Percentiles rank a stretch among this genome's conserved stretches.
These are phyloP conservation scores for Leptopterna dolabrata DNA, from an alignment of 2,888 invertebrate genomes.

Conservation along the genomic window DNA sequence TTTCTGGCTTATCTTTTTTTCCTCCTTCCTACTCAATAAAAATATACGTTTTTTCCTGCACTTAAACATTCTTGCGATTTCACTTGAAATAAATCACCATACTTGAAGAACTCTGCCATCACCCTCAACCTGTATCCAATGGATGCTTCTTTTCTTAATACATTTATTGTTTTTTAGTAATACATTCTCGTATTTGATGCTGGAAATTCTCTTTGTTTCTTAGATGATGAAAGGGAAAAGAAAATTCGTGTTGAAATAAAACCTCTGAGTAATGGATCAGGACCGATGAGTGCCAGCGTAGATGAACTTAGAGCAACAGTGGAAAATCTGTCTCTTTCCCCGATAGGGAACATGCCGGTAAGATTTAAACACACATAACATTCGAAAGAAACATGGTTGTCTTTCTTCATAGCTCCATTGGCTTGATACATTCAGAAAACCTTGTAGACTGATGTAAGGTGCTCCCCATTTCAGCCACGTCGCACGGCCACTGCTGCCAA, in stretches of 20 bases:
- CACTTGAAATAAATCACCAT: too few relatives aligned
- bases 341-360: constrained; percentile 75
- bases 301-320: constrained; percentile 93
- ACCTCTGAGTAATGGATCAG: constrained; percentile 89
- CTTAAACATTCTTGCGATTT: too few relatives aligned
- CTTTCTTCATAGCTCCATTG: background rate
- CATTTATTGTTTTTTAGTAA: too few relatives aligned
- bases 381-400: background rate
- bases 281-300: constrained; percentile 93
- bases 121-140: too few relatives aligned
- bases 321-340: constrained; percentile 87
- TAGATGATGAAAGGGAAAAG: constrained; percentile 84
- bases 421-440: background rate
- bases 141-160: too few relatives aligned
- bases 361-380: constrained; percentile 60
- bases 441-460: background rate
- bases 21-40: too few relatives aligned
- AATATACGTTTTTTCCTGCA: too few relatives aligned
- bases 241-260: constrained; percentile 96
- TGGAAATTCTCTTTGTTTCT: constrained; percentile 42
- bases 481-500: background rate
- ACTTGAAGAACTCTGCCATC: too few relatives aligned
- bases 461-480: background rate
- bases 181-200: too few relatives aligned
- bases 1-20: too few relatives aligned